Base-by-base conservation (phyloP, 2,888 invertebrate species). In the Aproaerema taeniolella region DNA sequence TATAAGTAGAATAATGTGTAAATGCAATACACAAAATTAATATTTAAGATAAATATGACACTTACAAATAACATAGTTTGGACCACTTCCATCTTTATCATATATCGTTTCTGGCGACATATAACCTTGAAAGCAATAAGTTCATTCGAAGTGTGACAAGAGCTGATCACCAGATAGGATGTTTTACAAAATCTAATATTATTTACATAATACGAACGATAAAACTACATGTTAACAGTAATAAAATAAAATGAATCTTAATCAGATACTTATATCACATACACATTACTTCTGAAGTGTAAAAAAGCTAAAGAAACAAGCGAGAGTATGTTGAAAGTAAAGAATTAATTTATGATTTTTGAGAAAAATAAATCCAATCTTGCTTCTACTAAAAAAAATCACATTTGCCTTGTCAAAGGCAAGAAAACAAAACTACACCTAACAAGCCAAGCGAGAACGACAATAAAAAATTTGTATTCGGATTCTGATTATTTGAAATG, bases 241-340 rank as follows among this genome's bases (percentile, higher is more conserved):
- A 67, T 73, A 76, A 76, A 77, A 71, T 74, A 68, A 75, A 71
- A 68, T 64, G 70, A 64, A 67, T 71, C 73, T 73, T 75, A 76
- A 64, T 72, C 70, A 76, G 71, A 77, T 75, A 78, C 57, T 58
- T 71, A 74, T 79, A 80, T 81, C 78, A 80, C 79, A 79, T 77
- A 75, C 67, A 74, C 67, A 68, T 71, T 71, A 70, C 67, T 64
- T 58, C 60, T 65, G 59, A 58, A 53, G 55, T 57, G 58, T 65
- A 58, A 57, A 62, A 56, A 67, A 67, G 58, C 60, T 61, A 67
- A 58, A 63, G 56, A 58, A 44, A n/a, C n/a, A 20, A 8, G 20
- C 4, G 20, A 8, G 55, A 52, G 43, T 47, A 67, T 67, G 69
- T 71, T 66, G 68, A 67, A 66, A 72, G 67, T 65, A 66, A 55